A percentile compares a stretch with the other conserved stretches of the same genome.
phyloP scores from a whole-genome alignment of 2,113 vertebrate genomes.

The Phylloscopus trochilus region DNA sequence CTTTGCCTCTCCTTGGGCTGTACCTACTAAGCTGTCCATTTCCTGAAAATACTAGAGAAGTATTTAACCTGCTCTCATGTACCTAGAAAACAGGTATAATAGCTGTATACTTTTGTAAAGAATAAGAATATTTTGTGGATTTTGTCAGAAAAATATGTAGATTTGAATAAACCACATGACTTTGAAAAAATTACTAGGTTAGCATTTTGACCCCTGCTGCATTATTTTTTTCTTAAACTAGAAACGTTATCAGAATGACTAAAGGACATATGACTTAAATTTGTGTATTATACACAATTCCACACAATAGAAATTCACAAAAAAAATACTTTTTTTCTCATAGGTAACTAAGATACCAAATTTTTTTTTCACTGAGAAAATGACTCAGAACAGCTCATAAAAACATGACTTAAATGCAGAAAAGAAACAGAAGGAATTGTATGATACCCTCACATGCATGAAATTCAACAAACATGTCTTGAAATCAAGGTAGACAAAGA shows the following conservation, averaged over 20 bases:
- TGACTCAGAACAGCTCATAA: not conserved
- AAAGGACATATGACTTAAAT: not conserved
- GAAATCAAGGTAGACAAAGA: not conserved
- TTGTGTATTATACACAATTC: not conserved
- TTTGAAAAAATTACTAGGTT: not conserved
- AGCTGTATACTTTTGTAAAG: not conserved
- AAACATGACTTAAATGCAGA: not conserved
- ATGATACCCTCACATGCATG: not conserved
- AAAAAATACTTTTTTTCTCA: not conserved
- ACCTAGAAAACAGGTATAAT: not conserved
- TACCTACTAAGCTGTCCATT: not conserved
- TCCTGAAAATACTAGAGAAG: not conserved
- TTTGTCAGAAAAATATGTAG: not conserved
- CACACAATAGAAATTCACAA: not conserved
- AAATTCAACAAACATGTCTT: not conserved
- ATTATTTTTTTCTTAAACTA: not conserved
- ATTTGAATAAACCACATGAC: not conserved
- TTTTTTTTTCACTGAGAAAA: not conserved
- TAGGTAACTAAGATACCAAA: not conserved
- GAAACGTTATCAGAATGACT: not conserved
- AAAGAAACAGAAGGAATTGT: not conserved
- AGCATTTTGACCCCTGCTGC: not conserved
- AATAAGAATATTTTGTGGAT: not conserved
- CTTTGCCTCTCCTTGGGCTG: constrained; percentile 15
- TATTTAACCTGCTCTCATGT: not conserved